phyloP scores from a whole-genome alignment of 2,113 vertebrate species.

The Ivindomyrus marchei region DNA sequence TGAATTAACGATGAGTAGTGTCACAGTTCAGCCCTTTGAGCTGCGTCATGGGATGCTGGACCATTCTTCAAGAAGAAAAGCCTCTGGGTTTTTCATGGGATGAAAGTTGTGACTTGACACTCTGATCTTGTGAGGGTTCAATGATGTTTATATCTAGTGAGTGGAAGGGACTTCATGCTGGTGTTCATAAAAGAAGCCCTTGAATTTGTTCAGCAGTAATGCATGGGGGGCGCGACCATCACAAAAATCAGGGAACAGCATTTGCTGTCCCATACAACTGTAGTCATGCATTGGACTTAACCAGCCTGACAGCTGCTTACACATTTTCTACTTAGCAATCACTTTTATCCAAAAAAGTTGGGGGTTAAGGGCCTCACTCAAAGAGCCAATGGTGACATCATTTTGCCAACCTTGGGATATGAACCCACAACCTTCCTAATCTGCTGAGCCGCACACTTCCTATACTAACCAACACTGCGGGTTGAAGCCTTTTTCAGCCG shows the following conservation, averaged over 20 bases:
- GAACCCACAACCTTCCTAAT: not conserved
- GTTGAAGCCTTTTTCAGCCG: not conserved
- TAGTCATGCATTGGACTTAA: not conserved
- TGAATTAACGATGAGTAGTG: not conserved
- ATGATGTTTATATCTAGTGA: not conserved
- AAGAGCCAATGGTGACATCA: not conserved
- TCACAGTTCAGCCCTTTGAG: not conserved
- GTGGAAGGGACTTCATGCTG: not conserved
- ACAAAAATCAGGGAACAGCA: not conserved
- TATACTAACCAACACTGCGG: not conserved
- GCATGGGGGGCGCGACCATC: not conserved
- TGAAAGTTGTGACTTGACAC: not conserved
- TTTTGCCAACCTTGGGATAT: not conserved
- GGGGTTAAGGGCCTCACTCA: not conserved
- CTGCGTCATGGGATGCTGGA: not conserved
- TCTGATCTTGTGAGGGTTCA: not conserved
- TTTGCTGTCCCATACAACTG: not conserved
- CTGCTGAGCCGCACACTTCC: not conserved
- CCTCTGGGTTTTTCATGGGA: not conserved
- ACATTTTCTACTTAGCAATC: not conserved
- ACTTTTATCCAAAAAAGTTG: not conserved
- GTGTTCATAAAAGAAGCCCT: not conserved
- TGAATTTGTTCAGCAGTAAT: not conserved
- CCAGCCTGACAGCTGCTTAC: not conserved
- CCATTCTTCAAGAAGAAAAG: not conserved